These are phyloP conservation scores for Calyptommatus sinebrachiatus DNA, from an alignment of 2,113 vertebrate genomes.

Conservation along the genomic window DNA sequence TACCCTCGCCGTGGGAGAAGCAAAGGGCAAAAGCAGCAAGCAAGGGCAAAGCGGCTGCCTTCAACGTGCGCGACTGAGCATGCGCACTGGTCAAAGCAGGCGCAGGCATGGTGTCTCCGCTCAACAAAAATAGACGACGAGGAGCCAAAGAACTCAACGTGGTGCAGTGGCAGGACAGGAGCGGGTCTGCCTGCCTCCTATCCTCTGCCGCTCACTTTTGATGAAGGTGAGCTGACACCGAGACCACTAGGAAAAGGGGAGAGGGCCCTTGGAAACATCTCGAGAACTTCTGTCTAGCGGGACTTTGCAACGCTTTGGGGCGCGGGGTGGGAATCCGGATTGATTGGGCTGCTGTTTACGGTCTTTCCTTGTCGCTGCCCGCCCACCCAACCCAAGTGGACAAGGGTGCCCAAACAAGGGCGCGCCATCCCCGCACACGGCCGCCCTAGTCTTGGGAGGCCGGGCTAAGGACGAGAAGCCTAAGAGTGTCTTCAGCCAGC, in stretches of 20 bases:
- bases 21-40: too few relatives aligned
- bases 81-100: background rate
- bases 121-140: background rate
- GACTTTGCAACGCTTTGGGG: slow-evolving; percentile 5
- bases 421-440: background rate
- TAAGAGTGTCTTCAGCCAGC: fast-evolving
- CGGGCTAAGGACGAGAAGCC: fast-evolving
- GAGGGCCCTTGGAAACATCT: background rate
- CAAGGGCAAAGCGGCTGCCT: background rate
- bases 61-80: background rate
- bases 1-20: background rate
- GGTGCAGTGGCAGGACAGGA: background rate
- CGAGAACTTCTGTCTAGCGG: background rate
- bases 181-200: too few relatives aligned
- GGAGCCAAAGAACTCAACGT: background rate
- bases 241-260: too few relatives aligned
- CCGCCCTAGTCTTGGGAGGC: background rate
- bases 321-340: too few relatives aligned
- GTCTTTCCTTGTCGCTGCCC: too few relatives aligned
- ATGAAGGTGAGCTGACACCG: too few relatives aligned
- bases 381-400: background rate
- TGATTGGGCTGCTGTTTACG: too few relatives aligned
- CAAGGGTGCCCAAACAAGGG: background rate
- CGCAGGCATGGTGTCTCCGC: background rate
- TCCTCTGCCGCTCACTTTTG: background rate